Evolutionary conservation across 2,888 invertebrate species (phyloP), one percentile per base, ranked within the genome.

Genomic region (Drosophila fulvimacula): DNA sequence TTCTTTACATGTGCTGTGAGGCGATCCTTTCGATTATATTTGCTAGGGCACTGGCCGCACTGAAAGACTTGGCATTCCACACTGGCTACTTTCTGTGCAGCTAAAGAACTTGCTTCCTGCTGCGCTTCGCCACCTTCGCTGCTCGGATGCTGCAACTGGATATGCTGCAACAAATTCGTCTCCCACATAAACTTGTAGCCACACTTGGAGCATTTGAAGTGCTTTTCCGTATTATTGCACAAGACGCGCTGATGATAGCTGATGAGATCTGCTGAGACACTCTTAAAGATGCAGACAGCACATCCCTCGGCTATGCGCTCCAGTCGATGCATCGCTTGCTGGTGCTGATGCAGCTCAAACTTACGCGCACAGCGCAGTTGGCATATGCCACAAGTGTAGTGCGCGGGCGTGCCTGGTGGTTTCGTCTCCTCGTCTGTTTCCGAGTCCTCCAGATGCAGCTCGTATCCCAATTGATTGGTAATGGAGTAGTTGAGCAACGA

Each of bases 221-320:
- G 69, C 32, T 92, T 92, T 10, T 88, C 84, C 2, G 30, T 38
- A 55, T 91, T 92, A 21, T 74, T 79, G 52, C 92, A 93, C 58
- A 92, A 91, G 80, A 92, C 78, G 88, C 93, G 88, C 91, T 93
- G 60, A 92, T 95, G 95, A 9, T 94, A 93, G 0, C 92, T 92
- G 1, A 94, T 93, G 1, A 94, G 92, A 65, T 93, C 93, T 24
- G 93, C 81, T 0, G 93, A 93, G 0, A 94, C 93, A 76, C 94
- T 94, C 49, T 93, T 91, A 91, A 94, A 94, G n/a, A 92, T 90
- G 81, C 95, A 95, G n/a, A 92, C 90, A 51, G 92, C 92, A 76
- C 95, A 95, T 19, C 94, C 93, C 13, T 93, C 91, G 0, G 93
- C 93, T 1, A 93, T 91, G 59, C 94, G 93, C 2, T 94, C 94